Evolutionary conservation across 2,888 invertebrate species (phyloP).

Genomic region (Epiblema foenella): DNA sequence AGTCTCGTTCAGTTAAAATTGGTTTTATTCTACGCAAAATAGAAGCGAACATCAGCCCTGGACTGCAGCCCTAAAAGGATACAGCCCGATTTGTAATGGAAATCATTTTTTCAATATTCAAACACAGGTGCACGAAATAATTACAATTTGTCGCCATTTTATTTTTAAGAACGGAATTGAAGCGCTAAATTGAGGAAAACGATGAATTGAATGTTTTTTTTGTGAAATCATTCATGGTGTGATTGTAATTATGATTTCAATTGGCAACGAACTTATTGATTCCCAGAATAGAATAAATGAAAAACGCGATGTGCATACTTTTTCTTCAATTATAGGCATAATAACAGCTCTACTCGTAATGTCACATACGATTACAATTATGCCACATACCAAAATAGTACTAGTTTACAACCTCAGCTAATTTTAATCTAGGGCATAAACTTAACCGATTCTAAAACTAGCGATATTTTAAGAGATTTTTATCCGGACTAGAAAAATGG

Average conservation of each 20-base stretch:
- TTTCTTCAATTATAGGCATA: no score
- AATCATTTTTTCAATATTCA: slow-evolving; percentile 57
- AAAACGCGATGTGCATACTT: no score
- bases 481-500: slow-evolving; percentile 13
- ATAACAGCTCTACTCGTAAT: no score
- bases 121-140: slow-evolving; percentile 57
- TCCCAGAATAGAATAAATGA: no score
- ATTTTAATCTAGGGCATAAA: neutral
- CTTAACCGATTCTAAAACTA: slow-evolving; percentile 4
- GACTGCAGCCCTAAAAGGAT: slow-evolving; percentile 2
- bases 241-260: neutral
- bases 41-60: slow-evolving; percentile 6
- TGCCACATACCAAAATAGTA: no score
- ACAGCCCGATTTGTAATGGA: slow-evolving; percentile 55
- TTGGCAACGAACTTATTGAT: neutral
- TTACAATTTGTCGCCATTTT: slow-evolving; percentile 53
- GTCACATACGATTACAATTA: no score
- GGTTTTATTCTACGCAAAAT: neutral
- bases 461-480: slow-evolving; percentile 23
- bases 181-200: neutral
- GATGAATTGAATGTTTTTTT: neutral
- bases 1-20: no score
- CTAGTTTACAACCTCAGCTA: neutral
- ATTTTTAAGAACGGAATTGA: slow-evolving; percentile 45
- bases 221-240: neutral